phyloP scores from a whole-genome alignment of 2,888 invertebrate genomes.

The Agrotis clavis region DNA sequence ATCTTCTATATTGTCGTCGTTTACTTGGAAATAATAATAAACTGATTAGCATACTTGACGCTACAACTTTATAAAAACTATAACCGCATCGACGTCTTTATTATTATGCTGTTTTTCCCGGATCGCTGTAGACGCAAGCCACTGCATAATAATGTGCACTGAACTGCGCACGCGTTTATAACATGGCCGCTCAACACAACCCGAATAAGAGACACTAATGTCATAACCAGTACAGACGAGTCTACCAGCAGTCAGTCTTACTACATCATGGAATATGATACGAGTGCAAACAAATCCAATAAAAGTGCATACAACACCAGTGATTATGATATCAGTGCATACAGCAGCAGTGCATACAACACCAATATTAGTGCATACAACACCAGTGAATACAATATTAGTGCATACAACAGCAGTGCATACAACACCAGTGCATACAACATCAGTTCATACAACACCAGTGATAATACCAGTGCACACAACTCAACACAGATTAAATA shows the following conservation, averaged over 20 bases:
- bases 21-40: no score
- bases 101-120: no score
- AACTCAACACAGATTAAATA: no score
- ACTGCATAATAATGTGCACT: no score
- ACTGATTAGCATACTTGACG: no score
- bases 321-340: not conserved
- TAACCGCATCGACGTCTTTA: no score
- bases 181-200: no score
- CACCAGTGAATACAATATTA: no score
- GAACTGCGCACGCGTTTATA: no score
- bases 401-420: not conserved
- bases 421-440: not conserved
- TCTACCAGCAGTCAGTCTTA: not conserved
- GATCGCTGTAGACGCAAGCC: no score
- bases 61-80: no score
- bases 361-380: not conserved
- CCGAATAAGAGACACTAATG: not conserved
- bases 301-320: not conserved
- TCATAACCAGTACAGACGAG: not conserved
- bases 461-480: not conserved
- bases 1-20: no score
- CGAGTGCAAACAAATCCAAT: not conserved
- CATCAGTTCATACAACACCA: not conserved
- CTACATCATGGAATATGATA: not conserved
- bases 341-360: not conserved